Evolutionary conservation across 2,888 invertebrate species (phyloP), one percentile per base, ranked within the genome.

Genomic region (Galerucella calmariensis): DNA sequence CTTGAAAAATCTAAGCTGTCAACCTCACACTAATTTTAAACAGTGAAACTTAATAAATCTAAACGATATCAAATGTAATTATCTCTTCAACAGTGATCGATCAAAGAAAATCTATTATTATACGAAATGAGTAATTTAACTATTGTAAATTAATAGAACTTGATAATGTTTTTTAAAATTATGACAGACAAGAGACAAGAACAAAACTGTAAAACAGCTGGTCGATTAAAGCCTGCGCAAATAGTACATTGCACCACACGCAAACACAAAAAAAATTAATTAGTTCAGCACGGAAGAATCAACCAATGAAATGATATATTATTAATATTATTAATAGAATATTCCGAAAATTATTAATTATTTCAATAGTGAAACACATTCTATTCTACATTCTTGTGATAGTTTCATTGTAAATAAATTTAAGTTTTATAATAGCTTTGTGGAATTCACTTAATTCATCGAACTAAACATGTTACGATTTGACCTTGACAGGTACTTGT

Each of bases 51-150:
- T 71, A 76, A 78, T 73, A 77, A 78, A 77, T 70, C 65, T 65
- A 24, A 73, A 63, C 80, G 69, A 78, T 56, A 88, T 88, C 87
- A 63, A 73, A 59, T 66, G 35, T 61, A 35, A 24, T 24, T 35
- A 35, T 27, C 61, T 61, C 1, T n/a, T 61, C 8, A 12, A 61
- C 35, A 14, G 27, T 35, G 14, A n/a, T 35, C 27, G 27, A 35
- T 35, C 20, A 61, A 35, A 35, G 27, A 27, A 35, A 35, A 5
- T 35, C 10, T 35, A 61, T 35, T 61, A 20, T 61, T 61, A 61
- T 14, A 61, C 69, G 67, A 73, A 69, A 69, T 12, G 5, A 66
- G 44, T 51, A 12, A 65, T 58, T 71, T 20, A 16, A 27, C 24
- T 66, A 46, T 67, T 48, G 9, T 67, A 48, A 67, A 44, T 56